Base-by-base conservation (phyloP, 2,888 invertebrate genomes). In the Drosophila engyochracea region DNA sequence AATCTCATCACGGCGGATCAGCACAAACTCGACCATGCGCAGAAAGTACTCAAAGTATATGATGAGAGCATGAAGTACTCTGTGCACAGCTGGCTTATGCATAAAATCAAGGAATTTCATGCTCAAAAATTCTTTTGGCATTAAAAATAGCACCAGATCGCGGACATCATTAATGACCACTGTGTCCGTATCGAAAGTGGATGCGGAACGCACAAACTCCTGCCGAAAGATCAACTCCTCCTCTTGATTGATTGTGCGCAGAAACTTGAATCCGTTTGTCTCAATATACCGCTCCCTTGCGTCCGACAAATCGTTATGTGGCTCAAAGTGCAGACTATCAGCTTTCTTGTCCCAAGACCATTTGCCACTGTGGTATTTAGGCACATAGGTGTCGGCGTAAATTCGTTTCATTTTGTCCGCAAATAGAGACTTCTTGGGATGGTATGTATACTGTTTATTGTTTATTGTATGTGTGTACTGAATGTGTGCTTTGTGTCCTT, bases 31-130 rank as follows among this genome's bases (percentile, higher is more conserved):
- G 0, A 92, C 92, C 59, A 92, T 66, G 30, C 91, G 91, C n/a
- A 93, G 64, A 67, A 91, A 93, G 68, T 93, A 85, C 70, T 93
- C 93, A 35, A 93, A 93, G 76, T 93, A 93, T 19, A 93, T 92
- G 39, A 93, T 85, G 22, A 93, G 70, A 0, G 93, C 87, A 59
- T 92, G 91, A 0, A 93, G 60, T 49, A 93, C 86, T 16, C 79
- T 73, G 62, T 93, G 87, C 0, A 92, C 87, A 0, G 83, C 79
- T n/a, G 88, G 81, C 1, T 86, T 91, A 61, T 93, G 91, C 30
- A 93, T 57, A 28, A 93, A 93, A 4, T 86, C 76, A 28, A 93
- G 62, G 41, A 93, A 92, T 19, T 81, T 79, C 30, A 74, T 67
- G 0, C 83, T 87, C 0, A 93, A 73, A 30, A 91, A 85, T 10